Base-by-base conservation (phyloP, 2,113 vertebrate species). In the Piaya cayana region DNA sequence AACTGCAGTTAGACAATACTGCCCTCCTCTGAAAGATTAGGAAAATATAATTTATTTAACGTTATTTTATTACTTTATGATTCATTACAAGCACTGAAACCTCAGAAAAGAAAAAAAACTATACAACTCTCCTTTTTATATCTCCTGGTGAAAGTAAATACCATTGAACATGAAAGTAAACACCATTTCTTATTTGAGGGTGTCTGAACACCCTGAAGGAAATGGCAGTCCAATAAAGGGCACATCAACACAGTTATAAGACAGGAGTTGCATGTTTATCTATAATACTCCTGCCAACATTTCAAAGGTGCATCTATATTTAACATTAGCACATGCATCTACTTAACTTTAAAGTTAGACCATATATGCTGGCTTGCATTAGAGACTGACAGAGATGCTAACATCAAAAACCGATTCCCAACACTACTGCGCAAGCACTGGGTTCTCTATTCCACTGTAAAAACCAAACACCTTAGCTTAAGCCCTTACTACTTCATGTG, bases 211-310 rank as follows among this genome's bases (percentile, higher is more conserved):
- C 37, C 20, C 17, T 45, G 29, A 79, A 74, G 21, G 25, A 62
- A 87, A 68, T 0, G 5, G 30, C 75, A 87, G 22, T 12, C 43
- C 26, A 7, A 27, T 39, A 47, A 64, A 58, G 15, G 10, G 37
- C 20, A 42, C 50, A 55, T 22, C 47, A 9, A 32, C 4, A 4
- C 39, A 39, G n/a, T n/a, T 19, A 56, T 26, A 18, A 86, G 43
- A 22, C 18, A 56, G 17, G 9, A 12, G 30, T 9, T 86, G 11
- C 26, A 56, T 80, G n/a, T 52, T 75, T 37, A 59, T 36, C 62
- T 4, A 0, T 2, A 8, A 47, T 30, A 80, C 30, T 49, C 59
- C 25, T 21, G n/a, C 1, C 0, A 67, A 49, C 26, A n/a, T 3
- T 49, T 36, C 82, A 90, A 90, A 88, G 37, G 37, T 20, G 30